A percentile compares a stretch with the other conserved stretches of the same genome.
Evolutionary conservation across 2,113 vertebrate species (phyloP).

Genomic region (Centropus bengalensis): DNA sequence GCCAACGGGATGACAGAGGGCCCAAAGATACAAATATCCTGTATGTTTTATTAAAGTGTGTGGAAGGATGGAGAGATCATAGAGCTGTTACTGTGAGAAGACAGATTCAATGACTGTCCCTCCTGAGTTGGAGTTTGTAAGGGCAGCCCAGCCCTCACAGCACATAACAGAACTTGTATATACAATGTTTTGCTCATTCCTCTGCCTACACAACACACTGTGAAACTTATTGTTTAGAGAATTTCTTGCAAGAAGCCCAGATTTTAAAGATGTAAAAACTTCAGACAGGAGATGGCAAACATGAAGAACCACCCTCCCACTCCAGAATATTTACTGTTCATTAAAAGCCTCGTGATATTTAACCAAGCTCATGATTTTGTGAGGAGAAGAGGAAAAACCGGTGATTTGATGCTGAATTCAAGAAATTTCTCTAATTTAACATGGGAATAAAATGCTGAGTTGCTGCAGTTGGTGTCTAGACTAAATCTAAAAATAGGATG

Average conservation of each 20-base stretch:
- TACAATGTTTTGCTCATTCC: not conserved
- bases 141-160: not conserved
- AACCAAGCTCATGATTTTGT: not conserved
- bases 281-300: not conserved
- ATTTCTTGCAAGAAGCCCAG: not conserved
- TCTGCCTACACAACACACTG: not conserved
- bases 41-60: not conserved
- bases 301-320: not conserved
- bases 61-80: not conserved
- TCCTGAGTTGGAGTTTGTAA: not conserved
- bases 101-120: not conserved
- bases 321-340: rapidly evolving
- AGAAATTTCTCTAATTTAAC: not conserved
- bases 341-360: not conserved
- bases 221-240: not conserved
- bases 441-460: not conserved
- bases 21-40: not conserved
- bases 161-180: rapidly evolving
- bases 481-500: not conserved
- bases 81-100: not conserved
- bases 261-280: not conserved
- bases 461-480: not conserved
- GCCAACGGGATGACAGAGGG: not conserved
- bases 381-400: not conserved
- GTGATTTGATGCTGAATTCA: not conserved